Conservation (phyloP, 2,888 invertebrate species). For the Drosophila atripex region DNA sequence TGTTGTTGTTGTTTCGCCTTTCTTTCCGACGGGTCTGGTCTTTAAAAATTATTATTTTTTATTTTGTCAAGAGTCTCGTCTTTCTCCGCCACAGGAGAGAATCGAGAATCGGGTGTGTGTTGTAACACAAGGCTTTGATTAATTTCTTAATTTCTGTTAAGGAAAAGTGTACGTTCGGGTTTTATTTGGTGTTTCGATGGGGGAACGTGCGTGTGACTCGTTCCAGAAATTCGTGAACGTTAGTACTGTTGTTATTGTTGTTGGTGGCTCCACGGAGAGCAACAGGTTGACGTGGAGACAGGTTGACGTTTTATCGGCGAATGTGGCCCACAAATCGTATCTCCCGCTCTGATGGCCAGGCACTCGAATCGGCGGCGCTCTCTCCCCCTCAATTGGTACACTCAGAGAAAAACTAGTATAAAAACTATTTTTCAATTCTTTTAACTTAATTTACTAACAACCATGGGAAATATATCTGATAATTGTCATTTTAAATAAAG, state of each 20-base stretch:
- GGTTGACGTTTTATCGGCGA: constrained; percentile 75
- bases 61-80: constrained; percentile 4
- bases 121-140: constrained; percentile 44
- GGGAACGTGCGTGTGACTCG: constrained; percentile 57
- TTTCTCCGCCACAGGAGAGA: constrained; percentile 32
- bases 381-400: constrained; percentile 21
- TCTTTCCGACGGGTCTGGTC: constrained; percentile 14
- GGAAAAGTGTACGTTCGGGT: constrained; percentile 59
- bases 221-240: constrained; percentile 42
- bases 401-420: background rate
- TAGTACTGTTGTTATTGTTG: constrained; percentile 14
- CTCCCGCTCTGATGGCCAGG: constrained; percentile 52
- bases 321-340: constrained; percentile 62
- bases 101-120: constrained; percentile 21
- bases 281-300: constrained; percentile 44
- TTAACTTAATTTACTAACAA: no score
- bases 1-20: constrained; percentile 33
- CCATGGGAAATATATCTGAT: no score
- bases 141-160: constrained; percentile 36
- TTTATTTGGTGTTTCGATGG: constrained; percentile 35
- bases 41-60: constrained; percentile 8
- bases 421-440: background rate
- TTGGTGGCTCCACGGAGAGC: constrained; percentile 43
- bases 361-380: constrained; percentile 12
- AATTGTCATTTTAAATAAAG: no score